Base-by-base conservation (phyloP, 1,140 invertebrate species). In the Trichonephila clavipes region DNA sequence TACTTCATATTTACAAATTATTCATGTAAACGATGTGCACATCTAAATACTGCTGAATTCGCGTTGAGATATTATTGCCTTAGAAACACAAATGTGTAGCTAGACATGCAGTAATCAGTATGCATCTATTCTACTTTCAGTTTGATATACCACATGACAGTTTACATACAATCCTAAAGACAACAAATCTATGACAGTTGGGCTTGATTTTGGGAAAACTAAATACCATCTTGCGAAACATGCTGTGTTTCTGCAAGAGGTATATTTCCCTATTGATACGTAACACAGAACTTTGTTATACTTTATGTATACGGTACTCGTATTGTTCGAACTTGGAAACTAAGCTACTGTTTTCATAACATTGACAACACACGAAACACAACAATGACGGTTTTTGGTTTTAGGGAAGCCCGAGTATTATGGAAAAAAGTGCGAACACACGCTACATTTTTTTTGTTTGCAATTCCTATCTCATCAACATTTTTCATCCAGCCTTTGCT, bases 271-370 rank as follows among this genome's bases (percentile, higher is more conserved):
- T 92, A 92, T 24, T 90, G 90, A 92, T 77, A 93, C 83, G 85
- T 69, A 88, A 93, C 85, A 93, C 82, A 93, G 83, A 87, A 86
- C 91, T 93, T 93, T 86, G 83, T 93, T 64, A 85, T 85, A 24
- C 62, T 69, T 92, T 88, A 93, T 93, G 72, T 93, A 93, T 88
- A 93, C 85, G 85, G 85, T 93, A 93, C 92, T 93, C 92, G 92
- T 93, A 93, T 93, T 88, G 85, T 81, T 93, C 92, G 92, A 93
- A 93, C 92, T 93, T 93, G 85, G 85, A 88, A 72, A 93, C 92
- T 93, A 93, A 88, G 66, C 92, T 93, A 93, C 86, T 12, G 88
- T 77, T 93, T 93, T 61, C 19, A 81, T 62, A 92, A 92, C 91
- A 93, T 61, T 92, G 81, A 92, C 81, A 92, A 92, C 59, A 91